These are phyloP conservation scores for Matsumurasca onukii DNA, from an alignment of 1,140 invertebrate species.

Conservation along the genomic window DNA sequence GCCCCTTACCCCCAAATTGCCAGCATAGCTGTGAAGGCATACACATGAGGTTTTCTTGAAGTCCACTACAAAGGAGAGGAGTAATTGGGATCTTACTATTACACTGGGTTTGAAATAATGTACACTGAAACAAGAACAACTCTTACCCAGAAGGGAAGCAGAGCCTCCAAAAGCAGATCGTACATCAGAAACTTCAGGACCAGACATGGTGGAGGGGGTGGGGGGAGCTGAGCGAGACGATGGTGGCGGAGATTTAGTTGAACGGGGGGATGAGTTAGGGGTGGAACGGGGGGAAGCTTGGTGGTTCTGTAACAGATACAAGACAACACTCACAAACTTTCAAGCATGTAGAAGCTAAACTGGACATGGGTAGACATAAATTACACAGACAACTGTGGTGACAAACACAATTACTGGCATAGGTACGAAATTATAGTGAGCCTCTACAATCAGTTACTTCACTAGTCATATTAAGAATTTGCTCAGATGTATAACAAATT, in stretches of 20 bases:
- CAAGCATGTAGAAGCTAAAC: background rate
- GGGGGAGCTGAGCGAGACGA: conserved; percentile 51
- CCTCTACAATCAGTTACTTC: no score
- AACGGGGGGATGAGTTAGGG: conserved; percentile 88
- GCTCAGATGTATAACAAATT: no score
- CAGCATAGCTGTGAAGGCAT: no score
- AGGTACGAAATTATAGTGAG: no score
- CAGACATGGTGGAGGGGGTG: conserved; percentile 42
- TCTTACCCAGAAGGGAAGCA: conserved; percentile 30
- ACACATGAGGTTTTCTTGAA: no score
- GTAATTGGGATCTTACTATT: no score
- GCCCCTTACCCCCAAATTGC: no score
- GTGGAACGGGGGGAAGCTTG: conserved; percentile 87
- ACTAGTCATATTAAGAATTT: no score
- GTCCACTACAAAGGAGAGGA: no score
- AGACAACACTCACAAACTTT: background rate
- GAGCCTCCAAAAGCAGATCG: conserved; percentile 49
- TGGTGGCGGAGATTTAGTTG: conserved; percentile 79
- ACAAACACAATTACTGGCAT: no score
- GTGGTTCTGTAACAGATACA: conserved; percentile 75
- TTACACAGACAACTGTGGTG: background rate
- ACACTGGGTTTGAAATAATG: no score
- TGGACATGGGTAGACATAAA: background rate
- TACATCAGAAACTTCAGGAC: conserved; percentile 48
- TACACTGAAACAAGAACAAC: background rate